Evolutionary conservation across 2,113 vertebrate species (phyloP).

Genomic region (Strix aluco): DNA sequence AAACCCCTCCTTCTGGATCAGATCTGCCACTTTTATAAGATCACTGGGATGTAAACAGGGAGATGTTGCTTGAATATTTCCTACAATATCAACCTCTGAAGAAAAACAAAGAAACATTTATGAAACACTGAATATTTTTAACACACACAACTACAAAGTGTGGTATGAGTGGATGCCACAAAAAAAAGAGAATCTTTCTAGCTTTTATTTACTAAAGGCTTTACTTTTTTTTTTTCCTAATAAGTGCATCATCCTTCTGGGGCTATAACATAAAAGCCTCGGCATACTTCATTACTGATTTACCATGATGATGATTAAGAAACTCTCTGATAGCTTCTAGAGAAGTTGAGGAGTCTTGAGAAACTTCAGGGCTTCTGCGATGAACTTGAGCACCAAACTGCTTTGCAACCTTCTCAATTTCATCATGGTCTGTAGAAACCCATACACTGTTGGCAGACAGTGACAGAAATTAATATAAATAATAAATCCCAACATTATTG

Average conservation of each 20-base stretch:
- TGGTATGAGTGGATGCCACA: neutral
- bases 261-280: neutral
- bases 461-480: neutral
- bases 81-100: slow-evolving; percentile 87
- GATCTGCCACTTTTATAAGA: slow-evolving; percentile 82
- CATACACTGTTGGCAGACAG: slow-evolving; percentile 80
- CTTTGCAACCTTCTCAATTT: slow-evolving; percentile 86
- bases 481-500: neutral
- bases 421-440: slow-evolving; percentile 94
- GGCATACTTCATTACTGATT: neutral
- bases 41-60: slow-evolving; percentile 92
- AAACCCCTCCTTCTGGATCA: slow-evolving; percentile 80
- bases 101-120: slow-evolving; percentile 17
- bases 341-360: slow-evolving; percentile 88
- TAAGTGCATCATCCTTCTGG: neutral
- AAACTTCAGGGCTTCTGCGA: slow-evolving; percentile 84
- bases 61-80: slow-evolving; percentile 94
- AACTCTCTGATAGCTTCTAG: slow-evolving; percentile 92
- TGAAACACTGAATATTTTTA: neutral
- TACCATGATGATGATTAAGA: slow-evolving; percentile 78
- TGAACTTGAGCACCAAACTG: slow-evolving; percentile 87
- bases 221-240: neutral
- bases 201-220: neutral
- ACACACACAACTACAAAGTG: neutral
- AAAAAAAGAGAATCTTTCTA: neutral